Conservation (phyloP, 2,888 invertebrate species). For the Nephrotoma appendiculata region DNA sequence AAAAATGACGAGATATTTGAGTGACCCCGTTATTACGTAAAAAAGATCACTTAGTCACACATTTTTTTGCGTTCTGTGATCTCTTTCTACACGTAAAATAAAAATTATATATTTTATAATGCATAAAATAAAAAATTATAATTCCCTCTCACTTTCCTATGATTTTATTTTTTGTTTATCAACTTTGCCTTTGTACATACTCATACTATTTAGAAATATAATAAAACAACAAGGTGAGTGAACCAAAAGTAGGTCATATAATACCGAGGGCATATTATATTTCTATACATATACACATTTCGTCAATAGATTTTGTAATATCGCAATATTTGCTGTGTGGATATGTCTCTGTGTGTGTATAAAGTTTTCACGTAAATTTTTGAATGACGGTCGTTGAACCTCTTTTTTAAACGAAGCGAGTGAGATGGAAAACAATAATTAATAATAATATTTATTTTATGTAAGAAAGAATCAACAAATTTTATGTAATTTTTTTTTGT, state of each 20-base stretch:
- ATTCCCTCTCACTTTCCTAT: slow-evolving; percentile 4
- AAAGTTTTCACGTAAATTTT: background rate
- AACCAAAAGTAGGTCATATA: slow-evolving; percentile 11
- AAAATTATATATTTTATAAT: background rate
- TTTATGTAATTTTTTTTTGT: background rate
- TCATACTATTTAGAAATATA: background rate
- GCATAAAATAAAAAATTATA: background rate
- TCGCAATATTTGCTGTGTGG: background rate
- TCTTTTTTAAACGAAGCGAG: background rate
- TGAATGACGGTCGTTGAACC: slow-evolving; percentile 2
- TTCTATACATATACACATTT: background rate
- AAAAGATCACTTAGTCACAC: background rate
- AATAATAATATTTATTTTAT: background rate
- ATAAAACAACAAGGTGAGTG: slow-evolving; percentile 7
- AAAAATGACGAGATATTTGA: background rate
- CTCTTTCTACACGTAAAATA: background rate
- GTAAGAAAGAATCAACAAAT: background rate
- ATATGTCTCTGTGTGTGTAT: background rate
- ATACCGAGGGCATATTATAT: slow-evolving; percentile 9
- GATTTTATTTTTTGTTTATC: background rate
- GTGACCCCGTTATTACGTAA: background rate
- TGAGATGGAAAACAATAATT: background rate
- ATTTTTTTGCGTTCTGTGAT: background rate
- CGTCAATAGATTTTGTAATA: background rate
- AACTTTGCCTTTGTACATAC: background rate